phyloP scores from a whole-genome alignment of 2,113 vertebrate genomes.

The Dermatemys mawii region DNA sequence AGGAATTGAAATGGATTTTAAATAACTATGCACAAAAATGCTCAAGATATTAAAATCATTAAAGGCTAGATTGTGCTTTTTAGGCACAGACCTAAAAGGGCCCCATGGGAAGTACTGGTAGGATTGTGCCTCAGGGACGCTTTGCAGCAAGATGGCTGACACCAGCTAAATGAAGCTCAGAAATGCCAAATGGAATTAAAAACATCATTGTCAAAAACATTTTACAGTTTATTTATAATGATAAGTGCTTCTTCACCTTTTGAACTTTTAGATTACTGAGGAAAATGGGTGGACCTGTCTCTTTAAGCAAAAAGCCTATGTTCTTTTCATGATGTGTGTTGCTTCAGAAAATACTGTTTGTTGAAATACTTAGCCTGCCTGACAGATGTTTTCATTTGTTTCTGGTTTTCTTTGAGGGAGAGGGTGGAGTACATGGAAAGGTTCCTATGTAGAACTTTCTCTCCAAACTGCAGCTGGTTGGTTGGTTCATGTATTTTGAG shows the following conservation, averaged over 20 bases:
- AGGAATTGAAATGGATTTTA: background rate
- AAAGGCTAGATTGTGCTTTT: background rate
- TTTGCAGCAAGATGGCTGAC: background rate
- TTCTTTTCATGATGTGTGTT: background rate
- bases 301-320: background rate
- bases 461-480: slow-evolving; percentile 38
- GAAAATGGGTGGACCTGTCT: slow-evolving; percentile 5
- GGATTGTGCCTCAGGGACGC: background rate
- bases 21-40: background rate
- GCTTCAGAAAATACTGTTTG: slow-evolving; percentile 21
- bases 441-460: slow-evolving; percentile 42
- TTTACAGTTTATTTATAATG: background rate
- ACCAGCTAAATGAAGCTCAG: background rate
- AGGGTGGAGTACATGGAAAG: slow-evolving; percentile 57
- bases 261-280: background rate
- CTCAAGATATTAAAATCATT: background rate
- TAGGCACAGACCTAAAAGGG: background rate
- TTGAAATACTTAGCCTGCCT: slow-evolving; percentile 28
- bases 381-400: slow-evolving; percentile 63
- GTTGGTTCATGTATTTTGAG: slow-evolving; percentile 22
- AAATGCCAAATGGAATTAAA: slow-evolving; percentile 5
- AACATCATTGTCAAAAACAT: background rate
- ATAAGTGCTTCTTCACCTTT: background rate
- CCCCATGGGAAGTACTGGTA: background rate
- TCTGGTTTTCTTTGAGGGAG: slow-evolving; percentile 4